Evolutionary conservation across 2,888 invertebrate species (phyloP).

Genomic region (Lathronympha strigana): DNA sequence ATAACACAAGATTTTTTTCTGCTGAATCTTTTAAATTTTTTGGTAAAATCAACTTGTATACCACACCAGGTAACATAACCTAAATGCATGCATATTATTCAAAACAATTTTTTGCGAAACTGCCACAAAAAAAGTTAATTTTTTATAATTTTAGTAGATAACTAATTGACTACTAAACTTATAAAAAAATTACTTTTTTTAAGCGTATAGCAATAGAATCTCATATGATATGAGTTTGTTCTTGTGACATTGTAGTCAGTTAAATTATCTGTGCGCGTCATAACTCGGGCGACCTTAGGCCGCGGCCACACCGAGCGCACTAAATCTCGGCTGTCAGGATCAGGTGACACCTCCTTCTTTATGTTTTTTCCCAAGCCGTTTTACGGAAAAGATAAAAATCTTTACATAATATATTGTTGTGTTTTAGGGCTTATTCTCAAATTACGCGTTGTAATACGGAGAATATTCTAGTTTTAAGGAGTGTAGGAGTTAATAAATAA

Average conservation of each 20-base stretch:
- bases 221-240: neutral
- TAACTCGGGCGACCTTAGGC: constrained; percentile 80
- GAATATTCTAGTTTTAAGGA: constrained; percentile 70
- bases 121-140: too few species aligned
- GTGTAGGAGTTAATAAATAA: constrained; percentile 40
- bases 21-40: too few species aligned
- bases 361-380: constrained; percentile 85
- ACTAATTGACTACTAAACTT: too few species aligned
- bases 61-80: too few species aligned
- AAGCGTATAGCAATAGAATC: neutral
- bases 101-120: too few species aligned
- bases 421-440: constrained; percentile 81
- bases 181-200: too few species aligned
- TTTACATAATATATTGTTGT: constrained; percentile 84
- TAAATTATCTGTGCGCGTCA: constrained; percentile 79
- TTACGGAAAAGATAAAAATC: constrained; percentile 84
- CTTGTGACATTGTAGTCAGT: constrained; percentile 43
- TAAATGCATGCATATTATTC: too few species aligned
- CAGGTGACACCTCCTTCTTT: constrained; percentile 85
- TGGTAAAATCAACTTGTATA: too few species aligned
- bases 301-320: constrained; percentile 78
- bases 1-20: too few species aligned
- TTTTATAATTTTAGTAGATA: too few species aligned
- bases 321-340: constrained; percentile 81
- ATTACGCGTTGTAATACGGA: constrained; percentile 80